Evolutionary conservation across 2,113 vertebrate species (phyloP).

Genomic region (Dipodomys spectabilis): DNA sequence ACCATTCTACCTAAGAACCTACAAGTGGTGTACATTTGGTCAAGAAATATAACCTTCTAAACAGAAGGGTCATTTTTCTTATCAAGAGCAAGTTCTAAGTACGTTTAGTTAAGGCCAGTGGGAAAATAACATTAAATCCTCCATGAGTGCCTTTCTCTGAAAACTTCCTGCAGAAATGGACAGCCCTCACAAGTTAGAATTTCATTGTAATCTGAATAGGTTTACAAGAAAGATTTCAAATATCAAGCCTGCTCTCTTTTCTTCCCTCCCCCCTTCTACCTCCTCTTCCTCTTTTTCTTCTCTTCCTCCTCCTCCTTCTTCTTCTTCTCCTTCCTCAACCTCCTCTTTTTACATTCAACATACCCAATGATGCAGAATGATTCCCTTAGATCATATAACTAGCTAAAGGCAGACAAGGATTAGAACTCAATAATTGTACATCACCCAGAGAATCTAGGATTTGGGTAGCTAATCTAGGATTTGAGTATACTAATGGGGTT

Average conservation of each 20-base stretch:
- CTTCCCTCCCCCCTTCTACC: no score
- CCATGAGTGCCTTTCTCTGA: neutral
- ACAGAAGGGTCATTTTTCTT: conserved; percentile 47
- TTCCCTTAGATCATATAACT: neutral
- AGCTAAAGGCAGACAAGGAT: neutral
- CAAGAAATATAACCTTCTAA: conserved; percentile 42
- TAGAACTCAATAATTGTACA: neutral
- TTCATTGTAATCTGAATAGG: neutral
- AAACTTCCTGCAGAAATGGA: conserved; percentile 32
- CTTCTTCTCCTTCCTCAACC: no score
- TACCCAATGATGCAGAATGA: neutral
- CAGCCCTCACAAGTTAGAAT: neutral
- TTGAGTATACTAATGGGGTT: neutral
- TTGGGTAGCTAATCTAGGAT: neutral
- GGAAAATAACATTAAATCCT: conserved; percentile 20
- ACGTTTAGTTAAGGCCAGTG: conserved; percentile 9
- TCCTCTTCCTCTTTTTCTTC: no score
- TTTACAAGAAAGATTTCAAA: conserved; percentile 33
- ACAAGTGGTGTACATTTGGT: neutral
- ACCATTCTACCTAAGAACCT: neutral
- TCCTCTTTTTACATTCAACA: conserved; percentile 11
- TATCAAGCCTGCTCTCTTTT: neutral
- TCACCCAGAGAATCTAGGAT: neutral
- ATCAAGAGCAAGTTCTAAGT: conserved; percentile 36
- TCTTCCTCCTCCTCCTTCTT: no score